These are phyloP conservation scores for Sialis lutaria DNA, from an alignment of 2,888 invertebrate genomes.

Conservation along the genomic window DNA sequence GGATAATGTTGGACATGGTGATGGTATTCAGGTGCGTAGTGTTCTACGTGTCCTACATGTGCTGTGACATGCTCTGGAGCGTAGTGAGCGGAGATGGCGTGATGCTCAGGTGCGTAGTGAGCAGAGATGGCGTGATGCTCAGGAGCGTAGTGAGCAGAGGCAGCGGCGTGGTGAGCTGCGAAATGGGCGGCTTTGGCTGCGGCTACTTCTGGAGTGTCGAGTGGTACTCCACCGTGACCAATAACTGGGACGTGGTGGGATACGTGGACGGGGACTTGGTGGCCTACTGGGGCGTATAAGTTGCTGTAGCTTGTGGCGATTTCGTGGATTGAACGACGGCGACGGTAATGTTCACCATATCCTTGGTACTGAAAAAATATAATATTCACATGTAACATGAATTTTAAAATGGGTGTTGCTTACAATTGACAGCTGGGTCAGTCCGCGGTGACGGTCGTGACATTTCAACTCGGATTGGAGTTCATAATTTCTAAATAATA, in stretches of 20 bases:
- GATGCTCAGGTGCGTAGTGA: neutral
- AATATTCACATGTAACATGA: too few relatives aligned
- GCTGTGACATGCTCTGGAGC: neutral
- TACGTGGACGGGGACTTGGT: too few relatives aligned
- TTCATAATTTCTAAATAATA: too few relatives aligned
- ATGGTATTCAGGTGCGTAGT: slow-evolving; percentile 2
- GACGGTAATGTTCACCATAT: too few relatives aligned
- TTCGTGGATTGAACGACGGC: too few relatives aligned
- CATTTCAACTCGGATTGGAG: too few relatives aligned
- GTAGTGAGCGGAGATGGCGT: neutral
- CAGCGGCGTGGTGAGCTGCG: slow-evolving; percentile 6
- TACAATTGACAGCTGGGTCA: too few relatives aligned
- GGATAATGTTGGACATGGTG: slow-evolving; percentile 1
- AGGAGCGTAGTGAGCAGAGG: slow-evolving; percentile 5
- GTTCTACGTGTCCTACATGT: neutral
- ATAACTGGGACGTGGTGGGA: slow-evolving; percentile 25
- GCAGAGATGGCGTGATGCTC: slow-evolving; percentile 4
- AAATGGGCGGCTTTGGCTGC: slow-evolving; percentile 7
- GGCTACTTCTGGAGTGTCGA: slow-evolving; percentile 9
- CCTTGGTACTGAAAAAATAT: too few relatives aligned
- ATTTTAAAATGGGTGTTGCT: too few relatives aligned
- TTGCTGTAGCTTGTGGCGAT: too few relatives aligned
- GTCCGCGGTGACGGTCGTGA: too few relatives aligned
- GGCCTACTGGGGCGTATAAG: too few relatives aligned
- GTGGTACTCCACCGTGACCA: slow-evolving; percentile 9